Conservation (phyloP, 2,797 vertebrate genomes). For the Peromyscus nudipes region DNA sequence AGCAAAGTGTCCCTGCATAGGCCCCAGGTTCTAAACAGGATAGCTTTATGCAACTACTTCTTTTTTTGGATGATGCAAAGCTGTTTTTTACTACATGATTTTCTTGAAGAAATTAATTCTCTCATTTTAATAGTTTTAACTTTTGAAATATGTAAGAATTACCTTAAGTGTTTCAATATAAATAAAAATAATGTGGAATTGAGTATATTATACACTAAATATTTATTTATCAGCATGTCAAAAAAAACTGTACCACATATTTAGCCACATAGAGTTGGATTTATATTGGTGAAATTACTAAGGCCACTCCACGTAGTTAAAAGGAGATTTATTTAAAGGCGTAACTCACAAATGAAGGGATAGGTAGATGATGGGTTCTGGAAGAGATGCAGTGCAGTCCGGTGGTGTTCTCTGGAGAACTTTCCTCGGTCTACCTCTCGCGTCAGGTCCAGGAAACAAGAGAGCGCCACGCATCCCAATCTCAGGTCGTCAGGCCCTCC, state of each 20-base stretch:
- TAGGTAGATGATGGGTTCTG: too few species aligned
- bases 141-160: neutral
- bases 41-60: neutral
- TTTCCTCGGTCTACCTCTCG: too few species aligned
- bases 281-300: too few species aligned
- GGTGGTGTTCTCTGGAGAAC: too few species aligned
- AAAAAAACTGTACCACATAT: neutral
- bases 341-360: too few species aligned
- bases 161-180: neutral
- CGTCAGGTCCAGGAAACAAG: too few species aligned
- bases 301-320: too few species aligned
- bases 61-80: neutral
- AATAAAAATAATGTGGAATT: neutral
- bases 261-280: neutral
- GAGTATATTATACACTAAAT: neutral
- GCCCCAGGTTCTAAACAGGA: neutral
- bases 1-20: too few species aligned
- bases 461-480: too few species aligned
- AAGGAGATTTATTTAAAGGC: too few species aligned
- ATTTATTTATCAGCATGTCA: neutral
- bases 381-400: too few species aligned
- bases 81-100: neutral
- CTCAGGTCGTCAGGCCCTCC: too few species aligned
- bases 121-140: neutral
- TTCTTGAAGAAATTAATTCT: neutral